These are phyloP conservation scores for Paracanthobrama guichenoti DNA, from an alignment of 2,113 vertebrate genomes.

Conservation along the genomic window DNA sequence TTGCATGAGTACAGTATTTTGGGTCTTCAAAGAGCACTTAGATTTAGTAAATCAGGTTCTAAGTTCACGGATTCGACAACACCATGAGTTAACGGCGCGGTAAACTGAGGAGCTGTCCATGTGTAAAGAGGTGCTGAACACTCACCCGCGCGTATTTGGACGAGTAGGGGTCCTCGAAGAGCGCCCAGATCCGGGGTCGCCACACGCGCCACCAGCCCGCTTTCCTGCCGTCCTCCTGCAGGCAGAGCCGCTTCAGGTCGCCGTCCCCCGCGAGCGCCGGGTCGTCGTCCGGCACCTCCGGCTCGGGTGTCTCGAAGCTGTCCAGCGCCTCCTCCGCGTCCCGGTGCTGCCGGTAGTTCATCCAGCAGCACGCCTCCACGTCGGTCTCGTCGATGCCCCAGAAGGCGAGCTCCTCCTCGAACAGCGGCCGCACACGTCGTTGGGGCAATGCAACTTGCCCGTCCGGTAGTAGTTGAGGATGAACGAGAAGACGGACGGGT, in stretches of 20 bases:
- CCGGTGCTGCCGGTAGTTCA: conserved; percentile 92
- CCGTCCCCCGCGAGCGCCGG: conserved; percentile 78
- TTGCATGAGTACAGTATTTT: not conserved
- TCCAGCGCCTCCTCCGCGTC: conserved; percentile 93
- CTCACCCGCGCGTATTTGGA: conserved; percentile 93
- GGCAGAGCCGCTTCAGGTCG: conserved; percentile 88
- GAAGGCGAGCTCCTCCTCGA: conserved; percentile 90
- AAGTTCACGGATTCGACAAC: not conserved
- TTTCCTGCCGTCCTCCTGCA: conserved; percentile 87
- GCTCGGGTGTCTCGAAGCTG: conserved; percentile 88
- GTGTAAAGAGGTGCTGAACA: conserved; percentile 49
- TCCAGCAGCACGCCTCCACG: conserved; percentile 95
- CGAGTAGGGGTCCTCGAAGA: conserved; percentile 94
- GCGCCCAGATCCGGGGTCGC: conserved; percentile 89
- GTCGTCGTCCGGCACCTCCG: conserved; percentile 78
- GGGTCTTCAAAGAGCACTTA: no score
- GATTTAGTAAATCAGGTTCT: not conserved
- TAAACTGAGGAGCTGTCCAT: not conserved
- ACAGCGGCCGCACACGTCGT: conserved; percentile 89
- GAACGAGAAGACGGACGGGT: conserved; percentile 89
- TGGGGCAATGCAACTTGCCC: conserved; percentile 89
- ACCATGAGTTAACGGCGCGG: not conserved
- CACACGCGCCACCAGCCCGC: conserved; percentile 84
- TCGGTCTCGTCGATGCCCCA: conserved; percentile 95
- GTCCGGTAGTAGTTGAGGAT: conserved; percentile 94